Evolutionary conservation across 2,797 vertebrate species (phyloP).

Genomic region (Sebastes kiyomatsui): DNA sequence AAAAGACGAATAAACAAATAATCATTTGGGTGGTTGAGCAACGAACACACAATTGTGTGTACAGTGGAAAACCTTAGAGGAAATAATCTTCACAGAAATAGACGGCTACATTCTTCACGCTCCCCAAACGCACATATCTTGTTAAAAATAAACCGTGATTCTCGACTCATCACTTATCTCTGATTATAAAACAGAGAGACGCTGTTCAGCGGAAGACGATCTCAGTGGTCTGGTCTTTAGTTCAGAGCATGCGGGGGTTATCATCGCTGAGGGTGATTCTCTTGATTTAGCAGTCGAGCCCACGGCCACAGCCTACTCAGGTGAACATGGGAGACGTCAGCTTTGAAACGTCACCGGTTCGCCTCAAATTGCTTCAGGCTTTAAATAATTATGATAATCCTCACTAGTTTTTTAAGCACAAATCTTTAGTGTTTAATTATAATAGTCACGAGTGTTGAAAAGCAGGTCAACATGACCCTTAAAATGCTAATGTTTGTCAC

Average conservation of each 20-base stretch:
- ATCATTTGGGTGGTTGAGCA: conserved; percentile 73
- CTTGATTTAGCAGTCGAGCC: conserved; percentile 41
- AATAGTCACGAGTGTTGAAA: conserved; percentile 48
- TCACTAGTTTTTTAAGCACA: not conserved
- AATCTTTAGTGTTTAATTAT: conserved; percentile 60
- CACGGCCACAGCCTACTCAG: conserved; percentile 39
- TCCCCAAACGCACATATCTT: conserved; percentile 14
- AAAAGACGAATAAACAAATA: conserved; percentile 73
- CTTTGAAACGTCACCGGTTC: conserved; percentile 54
- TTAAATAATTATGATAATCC: conserved; percentile 52
- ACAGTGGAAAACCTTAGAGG: conserved; percentile 37
- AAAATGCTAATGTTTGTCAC: conserved; percentile 41
- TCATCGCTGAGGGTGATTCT: conserved; percentile 17
- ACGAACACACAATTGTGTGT: conserved; percentile 58
- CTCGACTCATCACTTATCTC: conserved; percentile 26
- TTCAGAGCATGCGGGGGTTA: conserved; percentile 26
- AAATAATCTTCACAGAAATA: conserved; percentile 43
- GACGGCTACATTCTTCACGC: not conserved
- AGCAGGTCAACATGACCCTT: conserved; percentile 52
- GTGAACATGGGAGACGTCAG: conserved; percentile 31
- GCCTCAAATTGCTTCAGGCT: conserved; percentile 49
- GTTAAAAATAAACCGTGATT: conserved; percentile 38
- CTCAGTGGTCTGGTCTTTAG: conserved; percentile 37
- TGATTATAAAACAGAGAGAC: conserved; percentile 34
- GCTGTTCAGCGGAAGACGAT: conserved; percentile 3